Evolutionary conservation across 2,797 vertebrate genomes (phyloP).

Genomic region (Neosilurus hyrtlii): DNA sequence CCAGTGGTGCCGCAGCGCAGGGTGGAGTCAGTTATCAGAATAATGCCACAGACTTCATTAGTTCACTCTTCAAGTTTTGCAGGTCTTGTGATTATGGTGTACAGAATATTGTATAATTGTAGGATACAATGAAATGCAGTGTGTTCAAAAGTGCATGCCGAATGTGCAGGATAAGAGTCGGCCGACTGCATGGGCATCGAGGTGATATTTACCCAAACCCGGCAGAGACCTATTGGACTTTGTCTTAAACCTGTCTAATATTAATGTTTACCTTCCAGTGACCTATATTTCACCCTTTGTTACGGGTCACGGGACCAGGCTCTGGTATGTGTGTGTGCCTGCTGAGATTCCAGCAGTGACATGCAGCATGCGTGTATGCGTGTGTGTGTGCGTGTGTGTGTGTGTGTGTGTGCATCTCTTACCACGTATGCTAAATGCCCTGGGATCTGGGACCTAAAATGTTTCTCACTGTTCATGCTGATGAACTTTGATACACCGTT

Average conservation of each 20-base stretch:
- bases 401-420: not conserved
- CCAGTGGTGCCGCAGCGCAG: not conserved
- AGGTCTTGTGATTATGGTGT: not conserved
- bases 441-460: not conserved
- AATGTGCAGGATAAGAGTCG: conserved; percentile 43
- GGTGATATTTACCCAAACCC: conserved; percentile 60
- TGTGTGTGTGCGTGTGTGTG: no score
- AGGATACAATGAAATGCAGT: not conserved
- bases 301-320: conserved; percentile 58
- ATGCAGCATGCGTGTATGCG: not conserved
- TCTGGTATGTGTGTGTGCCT: conserved; percentile 23
- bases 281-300: conserved; percentile 69
- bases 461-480: conserved; percentile 10
- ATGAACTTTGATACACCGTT: conserved; percentile 3
- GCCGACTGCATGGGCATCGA: conserved; percentile 42
- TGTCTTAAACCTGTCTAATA: conserved; percentile 65
- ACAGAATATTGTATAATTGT: not conserved
- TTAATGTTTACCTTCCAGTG: conserved; percentile 74
- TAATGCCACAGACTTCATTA: not conserved
- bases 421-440: not conserved
- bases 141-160: not conserved
- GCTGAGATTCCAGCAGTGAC: conserved; percentile 25
- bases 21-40: conserved; percentile 1
- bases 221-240: conserved; percentile 67
- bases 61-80: not conserved